Evolutionary conservation across 2,113 vertebrate genomes (phyloP).

Genomic region (Synchiropus splendidus): DNA sequence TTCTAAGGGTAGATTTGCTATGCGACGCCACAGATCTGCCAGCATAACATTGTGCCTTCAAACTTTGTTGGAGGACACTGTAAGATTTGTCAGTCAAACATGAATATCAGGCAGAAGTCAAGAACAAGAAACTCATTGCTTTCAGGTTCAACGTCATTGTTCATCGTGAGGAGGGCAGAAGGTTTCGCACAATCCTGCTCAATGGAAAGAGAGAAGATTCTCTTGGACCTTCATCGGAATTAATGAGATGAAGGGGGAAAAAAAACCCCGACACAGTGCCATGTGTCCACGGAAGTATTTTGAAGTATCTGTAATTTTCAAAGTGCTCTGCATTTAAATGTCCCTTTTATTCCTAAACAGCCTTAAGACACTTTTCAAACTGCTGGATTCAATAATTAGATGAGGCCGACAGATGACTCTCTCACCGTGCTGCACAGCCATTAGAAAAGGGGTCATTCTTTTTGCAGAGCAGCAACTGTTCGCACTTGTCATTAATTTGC

Average conservation of each 20-base stretch:
- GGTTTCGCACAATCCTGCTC: constrained; percentile 59
- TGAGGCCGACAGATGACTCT: constrained; percentile 94
- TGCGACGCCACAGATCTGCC: background rate
- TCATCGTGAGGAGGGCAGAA: constrained; percentile 2
- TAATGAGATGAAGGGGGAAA: constrained; percentile 73
- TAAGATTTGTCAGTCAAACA: background rate
- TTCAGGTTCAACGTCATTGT: constrained; percentile 17
- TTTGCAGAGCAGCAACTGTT: constrained; percentile 90
- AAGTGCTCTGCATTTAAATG: constrained; percentile 92
- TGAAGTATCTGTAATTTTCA: constrained; percentile 92
- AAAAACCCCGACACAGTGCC: constrained; percentile 42
- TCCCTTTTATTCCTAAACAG: constrained; percentile 97
- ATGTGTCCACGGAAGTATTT: constrained; percentile 85
- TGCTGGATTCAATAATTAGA: constrained; percentile 96
- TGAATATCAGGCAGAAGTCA: constrained; percentile 8
- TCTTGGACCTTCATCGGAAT: constrained; percentile 53
- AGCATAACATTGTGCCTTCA: background rate
- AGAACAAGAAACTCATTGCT: constrained; percentile 23
- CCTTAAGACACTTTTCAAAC: constrained; percentile 90
- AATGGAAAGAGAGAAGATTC: constrained; percentile 64
- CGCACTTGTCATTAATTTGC: constrained; percentile 91
- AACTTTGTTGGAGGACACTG: background rate
- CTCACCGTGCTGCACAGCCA: constrained; percentile 75
- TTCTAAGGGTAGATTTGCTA: no score
- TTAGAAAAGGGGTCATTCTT: constrained; percentile 96